Conservation (phyloP, 2,888 invertebrate species). For the Ctena decussata region DNA sequence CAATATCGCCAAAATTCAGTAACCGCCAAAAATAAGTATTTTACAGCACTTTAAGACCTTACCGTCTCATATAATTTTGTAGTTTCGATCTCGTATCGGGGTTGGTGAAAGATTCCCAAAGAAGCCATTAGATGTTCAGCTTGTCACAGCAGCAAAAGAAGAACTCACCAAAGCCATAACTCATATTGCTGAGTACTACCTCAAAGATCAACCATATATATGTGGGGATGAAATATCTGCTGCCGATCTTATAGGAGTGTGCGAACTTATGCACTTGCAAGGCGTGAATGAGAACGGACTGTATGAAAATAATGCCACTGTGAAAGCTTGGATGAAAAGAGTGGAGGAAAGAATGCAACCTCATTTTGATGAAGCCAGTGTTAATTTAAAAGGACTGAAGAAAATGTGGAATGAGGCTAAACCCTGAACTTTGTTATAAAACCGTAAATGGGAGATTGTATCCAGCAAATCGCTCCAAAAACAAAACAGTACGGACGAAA, state of each 20-base stretch:
- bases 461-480: too few species aligned
- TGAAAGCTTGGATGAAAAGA: slow-evolving; percentile 78
- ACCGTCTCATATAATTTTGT: slow-evolving; percentile 13
- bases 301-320: slow-evolving; percentile 66
- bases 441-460: too few species aligned
- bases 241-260: slow-evolving; percentile 81
- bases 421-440: too few species aligned
- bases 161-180: slow-evolving; percentile 11
- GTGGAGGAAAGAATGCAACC: slow-evolving; percentile 72
- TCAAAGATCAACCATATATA: slow-evolving; percentile 76
- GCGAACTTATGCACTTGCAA: slow-evolving; percentile 81
- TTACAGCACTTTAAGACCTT: too few species aligned
- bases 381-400: too few species aligned
- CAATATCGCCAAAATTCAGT: too few species aligned
- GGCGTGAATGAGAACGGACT: slow-evolving; percentile 72
- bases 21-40: too few species aligned
- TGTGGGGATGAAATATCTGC: slow-evolving; percentile 77
- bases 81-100: slow-evolving; percentile 40
- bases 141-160: slow-evolving; percentile 15
- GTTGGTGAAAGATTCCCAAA: slow-evolving; percentile 34
- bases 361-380: slow-evolving; percentile 76
- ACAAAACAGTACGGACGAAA: too few species aligned
- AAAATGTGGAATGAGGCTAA: too few species aligned
- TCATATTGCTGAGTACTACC: slow-evolving; percentile 75
- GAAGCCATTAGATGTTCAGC: slow-evolving; percentile 29